These are phyloP conservation scores for Gambusia affinis DNA, from an alignment of 2,113 vertebrate genomes.

Conservation along the genomic window DNA sequence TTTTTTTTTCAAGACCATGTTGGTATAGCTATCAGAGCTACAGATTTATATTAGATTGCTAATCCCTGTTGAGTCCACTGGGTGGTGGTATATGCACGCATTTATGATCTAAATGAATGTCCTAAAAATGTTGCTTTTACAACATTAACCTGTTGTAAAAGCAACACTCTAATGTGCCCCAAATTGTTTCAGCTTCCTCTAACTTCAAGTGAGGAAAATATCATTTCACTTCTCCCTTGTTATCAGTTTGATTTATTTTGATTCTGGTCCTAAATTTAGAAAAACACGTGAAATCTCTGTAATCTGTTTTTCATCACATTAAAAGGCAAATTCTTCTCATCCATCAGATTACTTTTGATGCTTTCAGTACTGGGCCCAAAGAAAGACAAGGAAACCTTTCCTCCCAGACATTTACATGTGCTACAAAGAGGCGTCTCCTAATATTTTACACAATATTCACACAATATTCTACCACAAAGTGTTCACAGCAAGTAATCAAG, in stretches of 20 bases:
- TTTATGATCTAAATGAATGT: background rate
- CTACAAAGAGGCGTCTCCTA: background rate
- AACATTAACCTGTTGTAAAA: too few species aligned
- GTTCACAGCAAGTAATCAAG: background rate
- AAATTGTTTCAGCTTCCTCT: background rate
- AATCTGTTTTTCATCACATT: background rate
- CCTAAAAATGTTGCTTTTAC: too few species aligned
- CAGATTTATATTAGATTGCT: background rate
- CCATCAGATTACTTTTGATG: too few species aligned
- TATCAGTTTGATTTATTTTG: background rate
- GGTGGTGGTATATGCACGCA: conserved; percentile 9
- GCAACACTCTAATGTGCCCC: background rate
- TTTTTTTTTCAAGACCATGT: too few species aligned
- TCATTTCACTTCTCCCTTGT: background rate
- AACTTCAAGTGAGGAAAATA: background rate
- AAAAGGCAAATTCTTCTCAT: background rate
- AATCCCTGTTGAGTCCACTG: background rate
- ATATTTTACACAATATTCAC: background rate
- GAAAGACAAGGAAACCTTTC: too few species aligned
- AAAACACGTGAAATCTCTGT: too few species aligned
- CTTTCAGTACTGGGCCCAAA: too few species aligned
- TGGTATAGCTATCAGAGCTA: too few species aligned
- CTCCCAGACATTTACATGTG: background rate
- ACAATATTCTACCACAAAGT: background rate
- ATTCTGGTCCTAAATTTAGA: background rate